phyloP scores from a whole-genome alignment of 2,113 vertebrate genomes.

The Mustela lutreola region DNA sequence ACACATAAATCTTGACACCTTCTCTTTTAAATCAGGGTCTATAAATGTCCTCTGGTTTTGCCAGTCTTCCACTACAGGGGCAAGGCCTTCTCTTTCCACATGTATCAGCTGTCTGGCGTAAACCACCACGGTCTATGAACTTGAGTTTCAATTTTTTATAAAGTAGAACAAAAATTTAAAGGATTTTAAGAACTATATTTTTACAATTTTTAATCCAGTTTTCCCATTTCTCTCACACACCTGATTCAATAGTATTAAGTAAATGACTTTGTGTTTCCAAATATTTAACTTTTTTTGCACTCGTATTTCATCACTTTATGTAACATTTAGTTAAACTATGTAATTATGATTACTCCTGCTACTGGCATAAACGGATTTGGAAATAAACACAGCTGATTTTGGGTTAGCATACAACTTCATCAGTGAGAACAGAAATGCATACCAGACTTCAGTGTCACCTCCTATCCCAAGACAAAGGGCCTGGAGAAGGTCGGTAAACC shows the following conservation, averaged over 20 bases:
- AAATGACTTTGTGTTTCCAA: conserved; percentile 42
- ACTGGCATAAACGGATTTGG: conserved; percentile 39
- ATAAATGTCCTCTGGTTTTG: neutral
- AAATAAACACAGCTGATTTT: conserved; percentile 40
- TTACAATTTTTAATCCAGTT: conserved; percentile 7
- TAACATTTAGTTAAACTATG: conserved; percentile 36
- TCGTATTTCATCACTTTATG: conserved; percentile 4
- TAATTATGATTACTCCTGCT: conserved; percentile 1
- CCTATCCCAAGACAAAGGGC: neutral
- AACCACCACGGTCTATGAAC: neutral
- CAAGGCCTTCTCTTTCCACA: neutral
- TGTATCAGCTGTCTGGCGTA: neutral
- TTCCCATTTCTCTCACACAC: conserved; percentile 7
- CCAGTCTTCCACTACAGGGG: neutral
- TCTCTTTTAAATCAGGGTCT: neutral
- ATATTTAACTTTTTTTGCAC: neutral
- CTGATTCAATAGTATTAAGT: conserved; percentile 12
- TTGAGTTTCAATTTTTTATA: conserved; percentile 15
- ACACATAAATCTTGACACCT: neutral
- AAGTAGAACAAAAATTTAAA: conserved; percentile 39
- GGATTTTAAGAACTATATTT: conserved; percentile 17
- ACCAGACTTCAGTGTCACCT: neutral
- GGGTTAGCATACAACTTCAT: neutral
- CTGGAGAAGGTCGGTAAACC: neutral
- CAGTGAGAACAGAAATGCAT: neutral